These are phyloP conservation scores for Acrossocheilus fasciatus DNA, from an alignment of 2,797 vertebrate genomes.

Conservation along the genomic window DNA sequence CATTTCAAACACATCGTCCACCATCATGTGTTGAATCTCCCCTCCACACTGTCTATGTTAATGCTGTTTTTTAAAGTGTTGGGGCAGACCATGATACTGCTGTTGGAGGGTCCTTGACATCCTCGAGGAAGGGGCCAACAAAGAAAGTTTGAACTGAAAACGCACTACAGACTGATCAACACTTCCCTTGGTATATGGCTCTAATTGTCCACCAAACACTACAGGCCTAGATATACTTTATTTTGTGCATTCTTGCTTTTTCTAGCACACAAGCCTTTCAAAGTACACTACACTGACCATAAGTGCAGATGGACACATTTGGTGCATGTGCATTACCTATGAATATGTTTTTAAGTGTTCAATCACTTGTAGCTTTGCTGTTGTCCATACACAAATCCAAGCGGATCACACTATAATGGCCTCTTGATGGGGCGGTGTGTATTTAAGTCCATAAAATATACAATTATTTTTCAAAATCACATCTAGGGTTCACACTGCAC, in stretches of 20 bases:
- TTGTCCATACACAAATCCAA: neutral
- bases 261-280: neutral
- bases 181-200: neutral
- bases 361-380: neutral
- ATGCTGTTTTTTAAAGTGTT: constrained; percentile 72
- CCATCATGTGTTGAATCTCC: constrained; percentile 72
- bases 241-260: neutral
- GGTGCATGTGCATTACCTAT: neutral
- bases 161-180: constrained; percentile 50
- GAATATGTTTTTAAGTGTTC: neutral
- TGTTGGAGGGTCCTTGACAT: constrained; percentile 67
- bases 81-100: constrained; percentile 61
- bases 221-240: neutral
- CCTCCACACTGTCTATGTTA: constrained; percentile 62
- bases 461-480: neutral
- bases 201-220: constrained; percentile 49
- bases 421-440: neutral
- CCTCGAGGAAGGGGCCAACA: constrained; percentile 15
- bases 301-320: constrained; percentile 14
- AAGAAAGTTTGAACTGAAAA: constrained; percentile 60
- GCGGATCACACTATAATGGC: neutral
- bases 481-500: neutral
- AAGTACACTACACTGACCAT: constrained; percentile 46
- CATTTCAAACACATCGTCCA: constrained; percentile 77
- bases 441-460: neutral